Conservation (phyloP, 2,888 invertebrate species). For the Tenodera sinensis region DNA sequence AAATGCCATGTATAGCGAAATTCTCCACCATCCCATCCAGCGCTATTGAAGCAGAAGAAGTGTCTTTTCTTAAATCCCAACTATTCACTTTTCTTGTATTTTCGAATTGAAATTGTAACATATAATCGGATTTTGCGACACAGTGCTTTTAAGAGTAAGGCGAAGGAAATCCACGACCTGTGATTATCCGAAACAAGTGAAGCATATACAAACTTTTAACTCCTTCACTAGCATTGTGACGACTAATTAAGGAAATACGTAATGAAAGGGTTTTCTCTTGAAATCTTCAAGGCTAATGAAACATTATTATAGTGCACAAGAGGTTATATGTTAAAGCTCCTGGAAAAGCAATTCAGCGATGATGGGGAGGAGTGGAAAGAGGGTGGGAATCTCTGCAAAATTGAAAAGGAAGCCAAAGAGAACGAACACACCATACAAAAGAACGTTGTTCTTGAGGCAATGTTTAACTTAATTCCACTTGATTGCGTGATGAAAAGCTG, state of each 20-base stretch:
- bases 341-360: neutral
- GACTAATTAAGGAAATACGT: constrained; percentile 1
- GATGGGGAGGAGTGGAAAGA: too few species aligned
- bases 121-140: neutral
- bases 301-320: neutral
- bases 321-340: neutral
- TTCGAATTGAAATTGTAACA: neutral
- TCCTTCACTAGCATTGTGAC: neutral
- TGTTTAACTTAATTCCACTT: neutral
- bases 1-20: neutral
- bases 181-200: neutral
- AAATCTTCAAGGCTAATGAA: constrained; percentile 9
- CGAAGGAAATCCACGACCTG: neutral
- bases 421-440: neutral
- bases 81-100: neutral
- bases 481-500: neutral
- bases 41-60: neutral
- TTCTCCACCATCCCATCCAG: neutral
- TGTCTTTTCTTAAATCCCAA: neutral
- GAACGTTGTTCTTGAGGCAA: neutral
- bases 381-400: neutral
- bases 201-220: neutral
- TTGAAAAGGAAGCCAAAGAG: neutral
- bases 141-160: neutral
- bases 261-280: neutral